Evolutionary conservation across 2,888 invertebrate genomes (phyloP).

Genomic region (Drosophila subquinaria): DNA sequence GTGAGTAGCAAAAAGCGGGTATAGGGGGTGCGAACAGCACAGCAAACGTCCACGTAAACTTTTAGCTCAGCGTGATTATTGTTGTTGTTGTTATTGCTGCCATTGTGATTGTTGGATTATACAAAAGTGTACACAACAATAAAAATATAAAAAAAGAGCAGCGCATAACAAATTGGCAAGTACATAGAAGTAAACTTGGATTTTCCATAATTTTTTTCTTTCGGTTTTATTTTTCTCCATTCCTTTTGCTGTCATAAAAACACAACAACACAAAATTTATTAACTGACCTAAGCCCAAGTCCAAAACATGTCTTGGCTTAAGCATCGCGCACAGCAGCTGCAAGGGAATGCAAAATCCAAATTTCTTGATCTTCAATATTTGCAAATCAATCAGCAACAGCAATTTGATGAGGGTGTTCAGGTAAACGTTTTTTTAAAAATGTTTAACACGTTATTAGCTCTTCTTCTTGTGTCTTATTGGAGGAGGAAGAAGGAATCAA

Average conservation of each 20-base stretch:
- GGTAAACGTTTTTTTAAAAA: not conserved
- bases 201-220: not conserved
- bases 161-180: constrained; percentile 33
- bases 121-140: constrained; percentile 44
- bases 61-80: constrained; percentile 65
- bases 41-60: constrained; percentile 83
- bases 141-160: constrained; percentile 7
- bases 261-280: constrained; percentile 15
- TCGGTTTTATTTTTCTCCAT: constrained; percentile 4
- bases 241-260: constrained; percentile 20
- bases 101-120: constrained; percentile 45
- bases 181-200: constrained; percentile 4
- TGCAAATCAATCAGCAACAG: constrained; percentile 16
- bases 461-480: not conserved
- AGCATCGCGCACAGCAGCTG: constrained; percentile 24
- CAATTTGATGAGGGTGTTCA: constrained; percentile 1
- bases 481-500: not conserved
- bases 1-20: constrained; percentile 41
- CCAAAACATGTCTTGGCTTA: constrained; percentile 32
- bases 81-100: constrained; percentile 42
- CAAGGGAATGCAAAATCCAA: constrained; percentile 20
- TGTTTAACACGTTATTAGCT: not conserved
- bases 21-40: constrained; percentile 39
- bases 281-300: not conserved
- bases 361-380: not conserved